Evolutionary conservation across 2,888 invertebrate genomes (phyloP), one percentile per base, ranked within the genome.

Genomic region (Acheta domesticus): DNA sequence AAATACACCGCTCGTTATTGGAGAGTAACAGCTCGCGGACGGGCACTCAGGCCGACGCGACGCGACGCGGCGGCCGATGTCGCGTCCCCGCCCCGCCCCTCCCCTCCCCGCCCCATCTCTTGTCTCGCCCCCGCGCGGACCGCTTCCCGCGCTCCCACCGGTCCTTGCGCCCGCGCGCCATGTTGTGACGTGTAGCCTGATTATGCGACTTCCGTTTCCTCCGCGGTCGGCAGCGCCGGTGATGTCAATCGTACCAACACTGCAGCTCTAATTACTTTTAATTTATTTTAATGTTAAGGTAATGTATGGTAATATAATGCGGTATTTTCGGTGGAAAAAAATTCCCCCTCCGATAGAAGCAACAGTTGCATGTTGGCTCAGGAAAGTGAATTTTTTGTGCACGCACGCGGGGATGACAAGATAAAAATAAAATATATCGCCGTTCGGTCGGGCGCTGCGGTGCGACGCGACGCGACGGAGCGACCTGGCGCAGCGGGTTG

Each of bases 191-290:
- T 81, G 82, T 49, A 82, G 82, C 82, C 83, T 83, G 82, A 81
- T 83, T 83, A 85, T 84, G 85, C 85, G 85, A 86, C 85, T 85
- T 86, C 85, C 81, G 62, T 62, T 62, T 62, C 62, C 62, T 62
- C 62, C 62, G 62, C 62, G 79, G 82, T 82, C 82, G 82, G 80
- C 82, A 77, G 82, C 81, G 81, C 78, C 79, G 81, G 80, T 80
- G 80, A 62, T 77, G 36, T 78, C 80, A 79, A 77, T 78, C 79
- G 77, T 79, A 21, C 79, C 76, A 74, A n/a, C 12, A 73, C 75
- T 12, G 76, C 78, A 62, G 21, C 77, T 74, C 76, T 76, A 77
- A 74, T 77, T 79, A 62, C 75, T 81, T 74, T 78, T 78, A 80
- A 80, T 80, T 78, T 80, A 80, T 80, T 80, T 78, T 80, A 80